A percentile compares a stretch with the other conserved stretches of the same genome.
Conservation (phyloP, 2,113 vertebrate species). For the Picathartes gymnocephalus region DNA sequence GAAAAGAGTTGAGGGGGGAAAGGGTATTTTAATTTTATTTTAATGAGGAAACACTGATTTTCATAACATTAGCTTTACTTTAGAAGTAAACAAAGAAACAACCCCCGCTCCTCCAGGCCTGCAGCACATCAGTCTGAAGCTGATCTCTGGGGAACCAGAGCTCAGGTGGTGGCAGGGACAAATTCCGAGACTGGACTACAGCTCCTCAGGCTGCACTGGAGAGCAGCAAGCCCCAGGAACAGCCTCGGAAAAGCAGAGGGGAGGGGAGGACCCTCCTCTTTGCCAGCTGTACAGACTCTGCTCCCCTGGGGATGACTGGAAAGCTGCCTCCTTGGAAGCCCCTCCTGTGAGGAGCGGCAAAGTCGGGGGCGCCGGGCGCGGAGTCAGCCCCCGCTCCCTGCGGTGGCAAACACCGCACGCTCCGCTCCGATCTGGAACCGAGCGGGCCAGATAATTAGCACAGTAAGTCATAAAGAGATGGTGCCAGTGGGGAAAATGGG, state of each 20-base stretch:
- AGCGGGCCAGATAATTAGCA: not conserved
- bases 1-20: accelerated
- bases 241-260: not conserved
- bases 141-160: not conserved
- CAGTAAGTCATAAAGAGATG: not conserved
- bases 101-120: too few species aligned
- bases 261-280: not conserved
- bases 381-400: not conserved
- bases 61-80: not conserved
- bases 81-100: not conserved
- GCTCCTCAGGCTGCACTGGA: not conserved
- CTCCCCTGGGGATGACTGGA: not conserved
- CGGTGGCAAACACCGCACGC: not conserved
- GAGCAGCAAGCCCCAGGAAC: not conserved
- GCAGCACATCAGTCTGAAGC: not conserved
- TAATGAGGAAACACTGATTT: not conserved
- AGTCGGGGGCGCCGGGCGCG: not conserved
- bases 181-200: not conserved
- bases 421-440: accelerated
- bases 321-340: not conserved
- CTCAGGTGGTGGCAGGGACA: not conserved
- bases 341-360: not conserved
- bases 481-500: conserved; percentile 16
- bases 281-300: not conserved
- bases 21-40: not conserved